Conservation (phyloP, 2,888 invertebrate species). For the Exocentrus adspersus region DNA sequence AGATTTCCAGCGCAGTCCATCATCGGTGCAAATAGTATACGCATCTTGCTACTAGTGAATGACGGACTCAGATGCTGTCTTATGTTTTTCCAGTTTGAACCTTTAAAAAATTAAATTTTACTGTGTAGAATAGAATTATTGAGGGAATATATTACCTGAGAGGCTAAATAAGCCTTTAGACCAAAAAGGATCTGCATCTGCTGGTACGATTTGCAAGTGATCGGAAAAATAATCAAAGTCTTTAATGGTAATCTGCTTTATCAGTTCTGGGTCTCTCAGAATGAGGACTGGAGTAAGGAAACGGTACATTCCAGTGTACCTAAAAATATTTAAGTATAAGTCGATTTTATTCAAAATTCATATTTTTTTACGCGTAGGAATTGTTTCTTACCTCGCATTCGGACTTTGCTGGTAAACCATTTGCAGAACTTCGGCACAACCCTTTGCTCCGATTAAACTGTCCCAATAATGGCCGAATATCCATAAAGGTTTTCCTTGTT, state of each 20-base stretch:
- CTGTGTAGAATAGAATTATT: background rate
- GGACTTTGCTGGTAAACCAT: constrained; percentile 36
- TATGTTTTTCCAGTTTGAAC: constrained; percentile 24
- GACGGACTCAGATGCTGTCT: constrained; percentile 53
- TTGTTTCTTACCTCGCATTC: constrained; percentile 29
- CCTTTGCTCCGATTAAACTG: constrained; percentile 24
- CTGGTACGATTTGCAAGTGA: constrained; percentile 45
- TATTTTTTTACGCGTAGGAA: no score
- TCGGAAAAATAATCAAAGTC: constrained; percentile 71
- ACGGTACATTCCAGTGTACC: constrained; percentile 49
- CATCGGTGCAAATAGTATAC: constrained; percentile 51
- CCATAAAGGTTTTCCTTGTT: constrained; percentile 34
- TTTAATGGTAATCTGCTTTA: constrained; percentile 68
- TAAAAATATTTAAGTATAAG: no score
- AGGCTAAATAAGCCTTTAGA: constrained; percentile 57
- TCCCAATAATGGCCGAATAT: constrained; percentile 39
- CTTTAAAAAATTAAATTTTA: background rate
- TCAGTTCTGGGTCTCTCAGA: constrained; percentile 67
- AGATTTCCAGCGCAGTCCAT: constrained; percentile 32
- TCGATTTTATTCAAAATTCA: no score
- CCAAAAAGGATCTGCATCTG: constrained; percentile 64
- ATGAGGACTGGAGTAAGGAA: constrained; percentile 62
- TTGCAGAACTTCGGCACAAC: constrained; percentile 28
- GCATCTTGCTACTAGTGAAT: constrained; percentile 58
- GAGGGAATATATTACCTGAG: no score